Evolutionary conservation across 2,113 vertebrate species (phyloP), one percentile per base, ranked within the genome.

Genomic region (Pelecanoides urinatrix): DNA sequence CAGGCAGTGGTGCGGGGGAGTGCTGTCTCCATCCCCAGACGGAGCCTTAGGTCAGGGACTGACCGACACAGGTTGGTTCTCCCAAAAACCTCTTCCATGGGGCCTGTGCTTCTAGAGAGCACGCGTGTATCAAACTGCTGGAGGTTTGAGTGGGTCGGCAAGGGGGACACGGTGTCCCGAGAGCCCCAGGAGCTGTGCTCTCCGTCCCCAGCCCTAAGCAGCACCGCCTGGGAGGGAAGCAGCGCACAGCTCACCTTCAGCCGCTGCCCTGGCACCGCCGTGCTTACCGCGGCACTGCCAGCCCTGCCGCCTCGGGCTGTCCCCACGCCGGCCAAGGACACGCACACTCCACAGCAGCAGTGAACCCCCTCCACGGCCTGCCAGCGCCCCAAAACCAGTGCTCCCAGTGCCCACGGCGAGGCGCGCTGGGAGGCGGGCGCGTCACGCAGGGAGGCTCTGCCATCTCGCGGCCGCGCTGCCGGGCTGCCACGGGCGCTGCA

Each of bases 101-200:
- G 8, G 22, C 7, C 40, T 9, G 27, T 34, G 50, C 13, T 65
- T 49, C 78, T 16, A 13, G 6, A 13, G 11, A 74, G 9, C 38
- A 22, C 0, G 1, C 2, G 0, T 8, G 11, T 20, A 22, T 6
- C 49, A 55, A 19, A 65, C 49, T 2, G 1, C n/a, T 17, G 49
- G 53, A 44, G 49, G 5, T 22, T 3, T 8, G 38, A 7, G 38
- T 1, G 38, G 63, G 27, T 22, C 1, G 2, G 42, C 36, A 29
- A 40, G 16, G 29, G 40, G n/a, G 4, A 20, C 44, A 2, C 4
- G 10, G 50, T 3, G 4, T 0, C 11, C 23, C 0, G 8, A 25
- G 36, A 10, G 25, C 26, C 11, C 29, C 50, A 4, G 58, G 12
- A 38, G 20, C 4, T 26, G 17, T 10, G n/a, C 2, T 29, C 13